Evolutionary conservation across 2,797 vertebrate species (phyloP).

Genomic region (Kryptopterus vitreolus): DNA sequence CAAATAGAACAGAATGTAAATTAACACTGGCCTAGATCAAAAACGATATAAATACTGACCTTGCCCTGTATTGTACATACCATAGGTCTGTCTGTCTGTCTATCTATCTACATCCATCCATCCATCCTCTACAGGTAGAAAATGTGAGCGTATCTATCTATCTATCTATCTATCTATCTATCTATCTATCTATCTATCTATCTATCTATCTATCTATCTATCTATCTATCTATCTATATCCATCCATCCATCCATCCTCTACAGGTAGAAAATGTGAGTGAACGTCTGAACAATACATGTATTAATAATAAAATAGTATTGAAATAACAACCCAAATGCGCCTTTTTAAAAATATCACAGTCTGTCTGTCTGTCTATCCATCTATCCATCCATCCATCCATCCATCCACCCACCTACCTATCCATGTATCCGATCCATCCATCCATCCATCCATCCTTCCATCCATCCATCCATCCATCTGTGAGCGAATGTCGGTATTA

Average conservation of each 20-base stretch:
- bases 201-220: not conserved
- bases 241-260: not conserved
- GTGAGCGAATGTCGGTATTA: no score
- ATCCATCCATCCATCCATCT: no score
- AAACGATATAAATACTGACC: no score
- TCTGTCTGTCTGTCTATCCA: no score
- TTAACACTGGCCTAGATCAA: not conserved
- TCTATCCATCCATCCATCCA: no score
- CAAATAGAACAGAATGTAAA: not conserved
- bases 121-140: not conserved
- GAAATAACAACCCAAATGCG: not conserved
- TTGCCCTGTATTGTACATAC: no score
- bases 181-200: no score
- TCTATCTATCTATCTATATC: not conserved
- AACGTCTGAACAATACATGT: not conserved
- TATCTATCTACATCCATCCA: not conserved
- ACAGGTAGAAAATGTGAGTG: not conserved
- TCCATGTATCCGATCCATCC: no score
- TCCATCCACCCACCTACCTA: no score
- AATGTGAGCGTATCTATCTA: not conserved
- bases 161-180: no score
- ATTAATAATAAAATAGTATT: not conserved
- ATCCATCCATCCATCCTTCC: no score
- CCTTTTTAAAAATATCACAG: not conserved
- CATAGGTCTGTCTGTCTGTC: not conserved